Percentiles rank a stretch among this genome's conserved stretches.
phyloP scores from a whole-genome alignment of 2,888 invertebrate genomes.

The Pomacea canaliculata region DNA sequence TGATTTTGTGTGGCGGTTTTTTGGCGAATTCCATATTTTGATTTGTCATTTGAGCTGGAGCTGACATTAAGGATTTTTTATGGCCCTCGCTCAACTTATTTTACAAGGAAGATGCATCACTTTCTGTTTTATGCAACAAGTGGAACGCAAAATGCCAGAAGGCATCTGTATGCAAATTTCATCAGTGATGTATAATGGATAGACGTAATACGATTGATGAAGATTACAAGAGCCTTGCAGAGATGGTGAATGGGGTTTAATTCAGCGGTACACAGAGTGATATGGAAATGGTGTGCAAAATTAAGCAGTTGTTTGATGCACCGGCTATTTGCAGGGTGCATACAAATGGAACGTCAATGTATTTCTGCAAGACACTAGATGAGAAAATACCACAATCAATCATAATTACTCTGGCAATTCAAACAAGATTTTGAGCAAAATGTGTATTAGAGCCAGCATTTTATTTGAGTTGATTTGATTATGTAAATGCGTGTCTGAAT shows the following conservation, averaged over 20 bases:
- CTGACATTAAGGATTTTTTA: background rate
- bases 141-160: conserved; percentile 7
- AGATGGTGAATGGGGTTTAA: conserved; percentile 35
- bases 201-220: conserved; percentile 36
- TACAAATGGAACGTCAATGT: conserved; percentile 37
- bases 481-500: conserved; percentile 38
- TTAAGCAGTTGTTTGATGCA: conserved; percentile 36
- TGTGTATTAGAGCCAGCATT: conserved; percentile 36
- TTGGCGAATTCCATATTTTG: conserved; percentile 2
- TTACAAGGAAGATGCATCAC: conserved; percentile 6
- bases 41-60: conserved; percentile 1
- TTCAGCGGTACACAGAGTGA: conserved; percentile 32
- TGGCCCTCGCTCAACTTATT: background rate
- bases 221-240: conserved; percentile 36
- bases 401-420: conserved; percentile 39
- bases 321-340: conserved; percentile 35
- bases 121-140: conserved; percentile 7
- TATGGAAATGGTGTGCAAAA: conserved; percentile 40
- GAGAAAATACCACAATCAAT: conserved; percentile 38
- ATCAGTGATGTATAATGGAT: conserved; percentile 30
- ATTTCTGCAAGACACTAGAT: conserved; percentile 27
- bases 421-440: conserved; percentile 37
- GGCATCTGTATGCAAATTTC: conserved; percentile 36
- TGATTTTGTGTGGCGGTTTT: background rate
- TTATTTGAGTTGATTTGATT: conserved; percentile 39